These are phyloP conservation scores for Amblyornis subalaris DNA, from an alignment of 2,113 vertebrate species.

Conservation along the genomic window DNA sequence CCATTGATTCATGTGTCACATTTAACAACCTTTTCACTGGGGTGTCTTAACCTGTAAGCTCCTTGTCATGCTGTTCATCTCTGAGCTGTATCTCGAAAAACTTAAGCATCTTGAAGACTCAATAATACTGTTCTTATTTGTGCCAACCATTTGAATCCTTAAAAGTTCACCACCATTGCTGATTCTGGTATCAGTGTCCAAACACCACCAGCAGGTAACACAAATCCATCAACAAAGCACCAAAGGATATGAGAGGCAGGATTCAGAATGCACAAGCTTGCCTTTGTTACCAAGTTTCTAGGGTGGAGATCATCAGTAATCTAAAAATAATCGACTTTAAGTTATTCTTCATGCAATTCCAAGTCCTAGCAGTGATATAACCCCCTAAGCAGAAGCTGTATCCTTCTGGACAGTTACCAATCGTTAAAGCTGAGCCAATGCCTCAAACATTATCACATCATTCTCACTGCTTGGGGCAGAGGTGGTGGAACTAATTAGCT, in stretches of 20 bases:
- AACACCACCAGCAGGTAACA: neutral
- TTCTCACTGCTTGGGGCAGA: neutral
- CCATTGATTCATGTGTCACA: neutral
- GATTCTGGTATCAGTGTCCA: neutral
- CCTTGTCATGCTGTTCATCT: neutral
- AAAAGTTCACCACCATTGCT: neutral
- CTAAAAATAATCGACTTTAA: neutral
- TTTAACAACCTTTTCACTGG: neutral
- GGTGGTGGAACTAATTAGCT: neutral
- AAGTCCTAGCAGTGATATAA: neutral
- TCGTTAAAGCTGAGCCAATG: neutral
- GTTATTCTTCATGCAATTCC: neutral
- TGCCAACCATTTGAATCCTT: neutral
- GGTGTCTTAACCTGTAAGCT: neutral
- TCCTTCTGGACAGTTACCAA: neutral
- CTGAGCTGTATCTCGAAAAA: neutral
- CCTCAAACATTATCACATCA: neutral
- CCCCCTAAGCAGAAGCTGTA: accelerated
- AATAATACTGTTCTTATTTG: neutral
- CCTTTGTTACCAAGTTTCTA: neutral
- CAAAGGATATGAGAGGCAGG: neutral
- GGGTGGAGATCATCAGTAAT: neutral
- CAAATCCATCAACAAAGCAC: neutral
- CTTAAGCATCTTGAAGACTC: neutral
- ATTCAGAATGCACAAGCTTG: neutral